Evolutionary conservation across 2,113 vertebrate genomes (phyloP).

Genomic region (Pterocles burchelli): DNA sequence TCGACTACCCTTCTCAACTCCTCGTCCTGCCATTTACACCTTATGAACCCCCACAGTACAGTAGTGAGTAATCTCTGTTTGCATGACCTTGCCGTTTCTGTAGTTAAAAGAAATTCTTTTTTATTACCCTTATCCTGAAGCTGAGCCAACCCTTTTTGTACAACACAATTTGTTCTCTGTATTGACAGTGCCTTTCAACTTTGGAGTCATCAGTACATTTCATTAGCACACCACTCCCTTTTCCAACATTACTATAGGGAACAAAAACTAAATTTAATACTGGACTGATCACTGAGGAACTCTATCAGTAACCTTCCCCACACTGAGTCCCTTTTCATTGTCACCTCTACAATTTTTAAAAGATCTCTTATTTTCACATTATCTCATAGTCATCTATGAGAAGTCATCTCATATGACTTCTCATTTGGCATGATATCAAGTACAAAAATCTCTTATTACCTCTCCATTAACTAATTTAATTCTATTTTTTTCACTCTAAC

Average conservation of each 20-base stretch:
- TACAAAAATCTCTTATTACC: background rate
- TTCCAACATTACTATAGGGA: background rate
- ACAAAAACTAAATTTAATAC: background rate
- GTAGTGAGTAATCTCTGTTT: background rate
- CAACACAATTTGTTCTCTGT: background rate
- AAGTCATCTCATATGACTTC: background rate
- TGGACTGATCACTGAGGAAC: background rate
- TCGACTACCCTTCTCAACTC: background rate
- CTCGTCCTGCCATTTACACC: background rate
- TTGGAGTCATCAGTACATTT: background rate
- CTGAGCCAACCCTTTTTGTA: background rate
- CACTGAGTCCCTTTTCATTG: background rate
- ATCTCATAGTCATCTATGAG: no score
- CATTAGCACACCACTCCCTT: background rate
- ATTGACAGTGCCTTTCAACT: background rate
- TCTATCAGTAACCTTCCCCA: background rate
- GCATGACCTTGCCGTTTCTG: background rate
- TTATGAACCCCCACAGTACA: background rate
- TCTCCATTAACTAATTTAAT: background rate
- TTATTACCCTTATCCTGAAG: background rate
- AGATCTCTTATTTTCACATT: background rate
- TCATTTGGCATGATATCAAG: background rate
- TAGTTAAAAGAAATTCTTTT: background rate
- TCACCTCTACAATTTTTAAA: background rate
- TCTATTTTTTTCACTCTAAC: background rate